Evolutionary conservation across 2,888 invertebrate species (phyloP).

Genomic region (Drosophila nigricruria): DNA sequence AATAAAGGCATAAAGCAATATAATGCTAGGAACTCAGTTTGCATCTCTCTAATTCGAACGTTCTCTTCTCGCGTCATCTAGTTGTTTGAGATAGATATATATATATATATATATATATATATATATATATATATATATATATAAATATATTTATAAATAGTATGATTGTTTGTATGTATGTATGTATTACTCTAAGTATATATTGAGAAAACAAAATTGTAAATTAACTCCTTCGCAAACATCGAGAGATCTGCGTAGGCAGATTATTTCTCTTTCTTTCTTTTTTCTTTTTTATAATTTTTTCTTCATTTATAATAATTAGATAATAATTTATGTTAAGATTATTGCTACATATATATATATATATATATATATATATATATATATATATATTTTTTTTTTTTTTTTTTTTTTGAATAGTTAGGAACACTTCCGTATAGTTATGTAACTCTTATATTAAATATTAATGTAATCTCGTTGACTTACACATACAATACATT

Average conservation of each 20-base stretch:
- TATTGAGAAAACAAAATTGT: conserved; percentile 8
- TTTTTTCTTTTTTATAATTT: not conserved
- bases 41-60: conserved; percentile 64
- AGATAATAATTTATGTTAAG: conserved; percentile 26
- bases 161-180: conserved; percentile 3
- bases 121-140: conserved; percentile 9
- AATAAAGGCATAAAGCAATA: conserved; percentile 77
- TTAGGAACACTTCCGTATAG: conserved; percentile 75
- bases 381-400: not conserved
- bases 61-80: conserved; percentile 11
- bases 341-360: conserved; percentile 30
- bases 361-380: conserved; percentile 1
- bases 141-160: not conserved
- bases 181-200: not conserved
- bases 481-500: conserved; percentile 44
- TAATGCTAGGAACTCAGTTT: conserved; percentile 80
- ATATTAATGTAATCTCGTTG: conserved; percentile 33
- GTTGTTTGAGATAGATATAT: conserved; percentile 7
- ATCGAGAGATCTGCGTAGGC: not conserved
- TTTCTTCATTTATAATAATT: conserved; percentile 11
- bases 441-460: conserved; percentile 47
- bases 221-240: not conserved
- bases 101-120: not conserved
- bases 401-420: conserved; percentile 50
- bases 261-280: not conserved